A percentile compares a stretch with the other conserved stretches of the same genome.
Conservation (phyloP, 37 sponge, comb jelly and placozoan genomes). For the Beroe forskalii region DNA sequence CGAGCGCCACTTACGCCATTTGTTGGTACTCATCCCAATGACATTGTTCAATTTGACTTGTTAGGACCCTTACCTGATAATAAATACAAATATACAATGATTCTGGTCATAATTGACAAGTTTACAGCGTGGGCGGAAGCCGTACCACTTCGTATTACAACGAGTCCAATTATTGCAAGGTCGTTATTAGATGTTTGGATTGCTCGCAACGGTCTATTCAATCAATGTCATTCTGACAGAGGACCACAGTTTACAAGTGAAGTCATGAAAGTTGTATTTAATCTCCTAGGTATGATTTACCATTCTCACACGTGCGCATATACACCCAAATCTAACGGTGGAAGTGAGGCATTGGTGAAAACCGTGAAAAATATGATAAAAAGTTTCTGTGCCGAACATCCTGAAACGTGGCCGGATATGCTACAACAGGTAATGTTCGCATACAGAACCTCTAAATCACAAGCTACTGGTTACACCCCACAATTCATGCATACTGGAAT, state of each 20-base stretch:
- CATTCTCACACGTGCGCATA: neutral
- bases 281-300: neutral
- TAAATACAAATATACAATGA: neutral
- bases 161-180: neutral
- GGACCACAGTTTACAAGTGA: neutral
- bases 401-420: neutral
- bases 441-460: no score
- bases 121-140: neutral
- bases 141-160: neutral
- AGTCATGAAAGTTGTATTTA: neutral
- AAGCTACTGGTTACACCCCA: neutral
- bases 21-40: neutral
- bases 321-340: neutral
- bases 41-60: neutral
- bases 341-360: neutral
- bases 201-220: neutral
- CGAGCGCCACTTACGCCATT: neutral
- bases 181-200: neutral
- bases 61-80: neutral
- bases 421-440: no score
- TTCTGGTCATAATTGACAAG: no score
- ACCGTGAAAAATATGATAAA: neutral
- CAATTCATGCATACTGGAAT: neutral
- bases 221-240: no score
- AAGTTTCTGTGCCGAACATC: neutral